phyloP scores from a whole-genome alignment of 2,797 vertebrate genomes.

The Gymnocypris eckloni region DNA sequence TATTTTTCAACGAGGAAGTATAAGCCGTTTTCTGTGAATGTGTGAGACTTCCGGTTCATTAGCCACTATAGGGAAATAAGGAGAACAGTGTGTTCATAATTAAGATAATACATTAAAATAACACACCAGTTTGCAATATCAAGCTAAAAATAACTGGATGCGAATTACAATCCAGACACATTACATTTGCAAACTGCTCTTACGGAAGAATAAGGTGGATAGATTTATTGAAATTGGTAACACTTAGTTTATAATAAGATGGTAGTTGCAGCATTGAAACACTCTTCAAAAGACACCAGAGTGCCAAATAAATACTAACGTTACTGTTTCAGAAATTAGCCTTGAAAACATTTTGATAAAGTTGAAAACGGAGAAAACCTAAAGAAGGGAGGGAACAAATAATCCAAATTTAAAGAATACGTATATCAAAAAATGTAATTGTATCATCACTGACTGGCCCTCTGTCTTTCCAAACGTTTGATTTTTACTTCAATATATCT shows the following conservation, averaged over 20 bases:
- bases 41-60: too few relatives aligned
- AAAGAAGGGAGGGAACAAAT: not conserved
- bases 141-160: too few relatives aligned
- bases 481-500: not conserved
- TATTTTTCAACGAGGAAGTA: too few relatives aligned
- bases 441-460: not conserved
- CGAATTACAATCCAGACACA: too few relatives aligned
- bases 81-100: too few relatives aligned
- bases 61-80: too few relatives aligned
- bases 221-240: not conserved
- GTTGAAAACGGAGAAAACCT: not conserved
- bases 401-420: too few relatives aligned
- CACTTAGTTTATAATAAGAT: not conserved
- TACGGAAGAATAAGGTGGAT: too few relatives aligned
- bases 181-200: too few relatives aligned
- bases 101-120: too few relatives aligned
- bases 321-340: not conserved
- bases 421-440: not conserved
- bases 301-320: not conserved
- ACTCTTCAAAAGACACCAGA: not conserved
- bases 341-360: not conserved
- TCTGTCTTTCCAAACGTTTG: not conserved
- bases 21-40: too few relatives aligned
- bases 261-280: not conserved
- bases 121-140: too few relatives aligned